Percentiles rank a stretch among this genome's conserved stretches.
Conservation (phyloP, 2,888 invertebrate species). For the Catocala sponsa region DNA sequence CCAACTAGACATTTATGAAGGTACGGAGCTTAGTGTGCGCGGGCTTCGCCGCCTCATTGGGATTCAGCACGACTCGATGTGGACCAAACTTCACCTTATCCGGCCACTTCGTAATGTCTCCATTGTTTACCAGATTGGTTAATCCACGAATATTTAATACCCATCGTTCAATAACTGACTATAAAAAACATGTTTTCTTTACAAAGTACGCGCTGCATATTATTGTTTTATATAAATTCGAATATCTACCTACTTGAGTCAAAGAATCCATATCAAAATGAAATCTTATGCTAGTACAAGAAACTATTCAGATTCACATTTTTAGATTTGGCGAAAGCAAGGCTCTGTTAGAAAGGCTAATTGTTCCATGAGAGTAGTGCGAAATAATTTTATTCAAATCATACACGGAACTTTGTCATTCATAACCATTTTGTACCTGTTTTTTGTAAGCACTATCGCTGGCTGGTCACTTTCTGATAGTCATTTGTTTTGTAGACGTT, state of each 20-base stretch:
- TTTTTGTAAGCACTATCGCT: too few species aligned
- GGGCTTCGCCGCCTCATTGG: slow-evolving; percentile 71
- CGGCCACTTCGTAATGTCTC: slow-evolving; percentile 81
- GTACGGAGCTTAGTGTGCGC: slow-evolving; percentile 42
- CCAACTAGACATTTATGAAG: slow-evolving; percentile 66
- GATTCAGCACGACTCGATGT: slow-evolving; percentile 78
- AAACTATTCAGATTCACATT: slow-evolving; percentile 53
- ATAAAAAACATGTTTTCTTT: slow-evolving; percentile 17
- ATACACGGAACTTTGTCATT: slow-evolving; percentile 64
- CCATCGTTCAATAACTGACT: slow-evolving; percentile 41
- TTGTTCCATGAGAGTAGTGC: slow-evolving; percentile 65
- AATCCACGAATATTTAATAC: slow-evolving; percentile 65
- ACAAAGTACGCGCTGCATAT: background rate
- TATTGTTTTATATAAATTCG: slow-evolving; percentile 19
- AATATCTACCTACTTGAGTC: slow-evolving; percentile 23
- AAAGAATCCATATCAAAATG: slow-evolving; percentile 46
- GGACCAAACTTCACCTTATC: slow-evolving; percentile 79
- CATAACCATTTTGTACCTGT: slow-evolving; percentile 53
- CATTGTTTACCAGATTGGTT: slow-evolving; percentile 80
- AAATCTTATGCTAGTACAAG: slow-evolving; percentile 51
- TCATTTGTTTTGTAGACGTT: too few species aligned
- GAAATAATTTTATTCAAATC: slow-evolving; percentile 61
- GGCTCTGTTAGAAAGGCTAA: slow-evolving; percentile 68
- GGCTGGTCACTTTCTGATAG: too few species aligned
- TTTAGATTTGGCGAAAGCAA: slow-evolving; percentile 68